Base-by-base conservation (phyloP, 2,888 invertebrate species). In the Phlogophora meticulosa region DNA sequence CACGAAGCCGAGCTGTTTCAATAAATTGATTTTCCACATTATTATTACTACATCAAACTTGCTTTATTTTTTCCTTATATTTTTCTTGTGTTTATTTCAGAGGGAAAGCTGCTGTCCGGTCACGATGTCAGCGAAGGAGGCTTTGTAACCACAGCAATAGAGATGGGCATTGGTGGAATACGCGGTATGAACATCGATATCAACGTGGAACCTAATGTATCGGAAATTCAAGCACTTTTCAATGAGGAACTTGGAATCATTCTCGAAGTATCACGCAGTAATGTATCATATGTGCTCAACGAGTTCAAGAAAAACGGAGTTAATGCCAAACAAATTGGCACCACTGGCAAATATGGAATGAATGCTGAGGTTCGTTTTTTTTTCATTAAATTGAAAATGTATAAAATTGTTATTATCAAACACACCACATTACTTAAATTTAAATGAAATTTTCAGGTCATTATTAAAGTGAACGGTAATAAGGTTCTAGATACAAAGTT, bases 121-220 rank as follows among this genome's bases (percentile, higher is more conserved):
- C 99, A 99, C 90, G 99, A 99, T 91, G 96, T 99, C 7, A 99
- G 99, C 88, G 99, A 99, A 94, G 99, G 99, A 24, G 99, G 99
- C 36, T 95, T 99, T 38, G 96, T 99, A 46, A 98, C 98, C 0
- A 98, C 98, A 81, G 91, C 98, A 0, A 88, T 99, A 67, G 99
- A 99, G 94, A 99, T 99, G 99, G 98, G 98, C n/a, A 98, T 99
- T 88, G 99, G 97, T 64, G 99, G 99, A 42, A 95, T 99, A 66
- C 97, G 97, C 80, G 99, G 99, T 1, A 85, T 99, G 17, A 93
- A 96, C 17, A 89, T 98, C 0, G 96, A 97, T 76, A 87, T 98
- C 20, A 90, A 92, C 65, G 89, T 86, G 1, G 89, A 84, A 67
- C 89, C 89, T 42, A 85, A 86, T 40, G 96, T 96, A 1, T 94